Evolutionary conservation across 1,140 invertebrate species (phyloP).

Genomic region (Nasonia giraulti): DNA sequence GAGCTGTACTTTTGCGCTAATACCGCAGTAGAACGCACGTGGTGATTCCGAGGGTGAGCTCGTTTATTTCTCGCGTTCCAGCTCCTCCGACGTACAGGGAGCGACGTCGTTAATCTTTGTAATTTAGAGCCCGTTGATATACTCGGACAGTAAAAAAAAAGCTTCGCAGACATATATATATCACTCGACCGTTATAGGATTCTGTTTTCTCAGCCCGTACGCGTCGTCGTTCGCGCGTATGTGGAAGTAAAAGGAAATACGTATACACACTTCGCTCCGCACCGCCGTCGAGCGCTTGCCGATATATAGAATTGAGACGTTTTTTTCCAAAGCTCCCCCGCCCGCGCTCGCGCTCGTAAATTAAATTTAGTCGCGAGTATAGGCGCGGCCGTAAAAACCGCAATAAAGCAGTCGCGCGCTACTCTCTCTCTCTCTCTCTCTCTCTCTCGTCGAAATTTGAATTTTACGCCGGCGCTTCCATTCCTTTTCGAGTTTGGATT

Average conservation of each 20-base stretch:
- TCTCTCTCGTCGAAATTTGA: constrained; percentile 37
- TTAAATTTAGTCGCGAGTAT: constrained; percentile 27
- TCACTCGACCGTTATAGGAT: not conserved
- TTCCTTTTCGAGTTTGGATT: constrained; percentile 25
- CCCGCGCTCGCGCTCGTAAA: constrained; percentile 21
- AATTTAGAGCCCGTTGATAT: not conserved
- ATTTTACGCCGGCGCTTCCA: constrained; percentile 20
- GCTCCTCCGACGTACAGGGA: too few species aligned
- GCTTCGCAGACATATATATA: not conserved
- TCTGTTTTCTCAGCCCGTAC: not conserved
- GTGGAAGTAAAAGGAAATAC: not conserved
- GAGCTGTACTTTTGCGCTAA: not conserved
- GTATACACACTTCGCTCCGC: not conserved
- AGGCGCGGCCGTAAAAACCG: constrained; percentile 7
- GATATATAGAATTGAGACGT: constrained; percentile 23
- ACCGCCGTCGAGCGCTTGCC: too few species aligned
- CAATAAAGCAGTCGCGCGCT: constrained; percentile 18
- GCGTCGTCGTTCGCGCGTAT: not conserved
- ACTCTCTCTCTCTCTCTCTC: not conserved
- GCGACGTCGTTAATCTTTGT: not conserved
- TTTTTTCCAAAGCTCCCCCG: not conserved
- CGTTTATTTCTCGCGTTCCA: not conserved
- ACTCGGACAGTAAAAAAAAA: not conserved
- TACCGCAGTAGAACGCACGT: not conserved
- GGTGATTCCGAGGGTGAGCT: not conserved